Percentiles rank a stretch among this genome's conserved stretches.
phyloP scores from a whole-genome alignment of 2,888 invertebrate genomes.

The Meganola albula region DNA sequence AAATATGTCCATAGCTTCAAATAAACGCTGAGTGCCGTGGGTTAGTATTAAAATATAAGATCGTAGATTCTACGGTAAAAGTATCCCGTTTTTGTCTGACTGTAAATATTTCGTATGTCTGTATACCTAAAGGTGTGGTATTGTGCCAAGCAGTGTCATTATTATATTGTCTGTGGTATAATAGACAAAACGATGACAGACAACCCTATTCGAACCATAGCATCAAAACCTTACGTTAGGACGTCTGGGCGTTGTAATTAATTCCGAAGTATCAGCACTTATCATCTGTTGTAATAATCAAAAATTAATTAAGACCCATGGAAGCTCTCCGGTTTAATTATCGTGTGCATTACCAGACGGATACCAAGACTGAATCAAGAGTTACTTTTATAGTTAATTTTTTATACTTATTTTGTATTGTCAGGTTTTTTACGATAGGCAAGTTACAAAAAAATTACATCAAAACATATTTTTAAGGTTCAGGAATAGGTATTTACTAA shows the following conservation, averaged over 20 bases:
- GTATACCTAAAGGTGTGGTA: no score
- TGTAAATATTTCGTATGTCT: no score
- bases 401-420: no score
- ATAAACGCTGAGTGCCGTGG: constrained; percentile 10
- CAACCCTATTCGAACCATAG: constrained; percentile 26
- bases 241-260: constrained; percentile 40
- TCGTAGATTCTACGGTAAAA: no score
- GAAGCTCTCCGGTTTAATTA: constrained; percentile 16
- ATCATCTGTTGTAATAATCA: constrained; percentile 51
- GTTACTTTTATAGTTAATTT: no score
- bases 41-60: constrained; percentile 8
- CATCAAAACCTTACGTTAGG: constrained; percentile 35
- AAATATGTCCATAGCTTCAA: constrained; percentile 13
- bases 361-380: no score
- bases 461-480: no score
- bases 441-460: no score
- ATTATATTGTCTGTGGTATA: not conserved
- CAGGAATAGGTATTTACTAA: no score
- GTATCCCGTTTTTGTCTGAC: no score
- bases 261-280: constrained; percentile 45
- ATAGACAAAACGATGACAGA: not conserved
- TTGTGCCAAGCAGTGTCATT: no score
- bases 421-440: no score
- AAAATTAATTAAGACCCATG: constrained; percentile 40
- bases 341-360: constrained; percentile 13